A percentile compares a stretch with the other conserved stretches of the same genome.
These are phyloP conservation scores for Porites rus DNA, from an alignment of 92 coral and sea anemone species.

Conservation along the genomic window DNA sequence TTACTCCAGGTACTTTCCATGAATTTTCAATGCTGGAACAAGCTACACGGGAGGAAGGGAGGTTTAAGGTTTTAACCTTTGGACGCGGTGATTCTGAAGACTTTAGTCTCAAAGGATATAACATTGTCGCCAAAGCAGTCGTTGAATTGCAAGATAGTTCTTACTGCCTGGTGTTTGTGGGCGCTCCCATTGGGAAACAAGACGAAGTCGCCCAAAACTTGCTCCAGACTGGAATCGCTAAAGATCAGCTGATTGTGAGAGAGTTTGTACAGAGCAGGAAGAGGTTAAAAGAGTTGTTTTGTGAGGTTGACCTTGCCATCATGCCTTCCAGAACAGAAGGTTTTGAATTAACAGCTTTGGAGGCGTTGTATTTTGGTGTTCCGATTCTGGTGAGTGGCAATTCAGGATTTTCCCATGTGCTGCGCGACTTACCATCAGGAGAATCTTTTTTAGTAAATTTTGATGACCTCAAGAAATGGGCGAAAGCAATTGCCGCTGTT, in stretches of 20 bases:
- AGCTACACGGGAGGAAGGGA: not conserved
- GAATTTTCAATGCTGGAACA: not conserved
- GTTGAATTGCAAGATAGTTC: not conserved
- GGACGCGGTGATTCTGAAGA: not conserved
- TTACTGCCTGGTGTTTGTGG: not conserved
- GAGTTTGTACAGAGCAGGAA: not conserved
- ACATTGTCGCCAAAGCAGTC: not conserved
- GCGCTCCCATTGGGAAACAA: constrained; percentile 4
- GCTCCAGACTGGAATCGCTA: not conserved
- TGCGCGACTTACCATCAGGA: not conserved
- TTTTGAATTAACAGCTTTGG: not conserved
- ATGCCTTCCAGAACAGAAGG: constrained; percentile 16
- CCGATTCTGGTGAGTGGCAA: constrained; percentile 1
- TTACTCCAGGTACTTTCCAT: not conserved
- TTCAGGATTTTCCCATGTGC: not conserved
- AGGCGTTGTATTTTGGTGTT: not conserved
- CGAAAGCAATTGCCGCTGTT: not conserved
- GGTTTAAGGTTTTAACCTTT: not conserved
- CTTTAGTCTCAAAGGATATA: not conserved
- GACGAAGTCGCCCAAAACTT: not conserved
- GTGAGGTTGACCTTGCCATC: not conserved
- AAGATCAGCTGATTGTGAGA: not conserved
- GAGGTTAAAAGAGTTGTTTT: not conserved
- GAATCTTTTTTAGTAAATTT: not conserved
- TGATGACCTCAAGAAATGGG: not conserved